These are phyloP conservation scores for Ennomos erosarius DNA, from an alignment of 2,888 invertebrate genomes.

Conservation along the genomic window DNA sequence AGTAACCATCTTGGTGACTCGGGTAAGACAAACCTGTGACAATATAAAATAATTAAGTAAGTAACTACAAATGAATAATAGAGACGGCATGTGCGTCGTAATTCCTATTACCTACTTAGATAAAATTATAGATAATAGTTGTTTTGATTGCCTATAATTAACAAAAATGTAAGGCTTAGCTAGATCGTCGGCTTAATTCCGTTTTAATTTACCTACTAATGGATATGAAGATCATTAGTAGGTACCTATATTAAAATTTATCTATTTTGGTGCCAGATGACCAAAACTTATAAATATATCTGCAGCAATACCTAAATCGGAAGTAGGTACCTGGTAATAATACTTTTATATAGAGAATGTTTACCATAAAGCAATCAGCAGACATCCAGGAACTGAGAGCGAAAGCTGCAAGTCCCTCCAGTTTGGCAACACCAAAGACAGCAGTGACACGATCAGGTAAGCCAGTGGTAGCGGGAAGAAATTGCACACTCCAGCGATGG, in stretches of 20 bases:
- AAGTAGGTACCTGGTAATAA: no score
- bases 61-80: no score
- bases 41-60: neutral
- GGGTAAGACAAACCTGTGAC: constrained; percentile 89
- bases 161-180: no score
- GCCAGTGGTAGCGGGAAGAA: constrained; percentile 92
- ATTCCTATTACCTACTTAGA: no score
- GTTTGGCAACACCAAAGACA: constrained; percentile 89
- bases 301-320: no score
- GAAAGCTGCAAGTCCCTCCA: constrained; percentile 90
- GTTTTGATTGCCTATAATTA: no score
- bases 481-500: constrained; percentile 92
- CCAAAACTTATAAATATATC: no score
- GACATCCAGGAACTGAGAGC: constrained; percentile 89
- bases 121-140: no score
- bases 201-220: neutral
- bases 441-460: constrained; percentile 89
- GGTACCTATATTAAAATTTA: no score
- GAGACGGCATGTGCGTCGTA: no score
- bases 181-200: no score
- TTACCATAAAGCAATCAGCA: constrained; percentile 89
- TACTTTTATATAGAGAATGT: neutral
- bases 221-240: neutral
- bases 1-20: constrained; percentile 93
- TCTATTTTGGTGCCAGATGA: no score